phyloP scores from a whole-genome alignment of 2,797 vertebrate genomes.

The Iguana delicatissima region DNA sequence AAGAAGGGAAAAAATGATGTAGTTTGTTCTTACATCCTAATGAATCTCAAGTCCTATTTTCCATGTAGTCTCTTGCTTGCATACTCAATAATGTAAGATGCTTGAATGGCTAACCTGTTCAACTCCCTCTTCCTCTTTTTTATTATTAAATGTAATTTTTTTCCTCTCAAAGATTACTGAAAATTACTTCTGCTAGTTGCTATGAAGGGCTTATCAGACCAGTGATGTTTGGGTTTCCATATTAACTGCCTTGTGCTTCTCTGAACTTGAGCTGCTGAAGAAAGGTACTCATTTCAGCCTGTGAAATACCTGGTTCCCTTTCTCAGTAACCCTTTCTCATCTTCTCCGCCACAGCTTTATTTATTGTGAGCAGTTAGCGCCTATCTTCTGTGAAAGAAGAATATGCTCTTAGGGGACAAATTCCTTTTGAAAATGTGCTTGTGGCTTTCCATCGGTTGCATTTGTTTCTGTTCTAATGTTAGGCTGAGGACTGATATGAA shows the following conservation, averaged over 20 bases:
- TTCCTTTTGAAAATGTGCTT: slow-evolving; percentile 50
- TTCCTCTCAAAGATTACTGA: slow-evolving; percentile 70
- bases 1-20: background rate
- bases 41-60: slow-evolving; percentile 70
- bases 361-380: slow-evolving; percentile 40
- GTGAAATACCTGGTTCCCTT: slow-evolving; percentile 49
- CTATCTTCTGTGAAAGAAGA: slow-evolving; percentile 2
- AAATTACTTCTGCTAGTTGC: slow-evolving; percentile 76
- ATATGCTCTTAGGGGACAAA: slow-evolving; percentile 5
- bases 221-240: slow-evolving; percentile 71
- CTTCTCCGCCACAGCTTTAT: background rate
- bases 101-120: slow-evolving; percentile 61
- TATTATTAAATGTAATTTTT: slow-evolving; percentile 75
- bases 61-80: slow-evolving; percentile 58
- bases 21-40: slow-evolving; percentile 61
- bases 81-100: slow-evolving; percentile 68
- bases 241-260: slow-evolving; percentile 65
- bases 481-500: slow-evolving; percentile 37
- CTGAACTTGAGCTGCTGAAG: slow-evolving; percentile 58
- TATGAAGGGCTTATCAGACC: slow-evolving; percentile 71
- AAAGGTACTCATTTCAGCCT: slow-evolving; percentile 60
- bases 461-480: slow-evolving; percentile 32
- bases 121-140: background rate
- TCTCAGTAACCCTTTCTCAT: slow-evolving; percentile 47
- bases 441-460: slow-evolving; percentile 5